Conservation (phyloP, 2,888 invertebrate genomes). For the Lobophora halterata region DNA sequence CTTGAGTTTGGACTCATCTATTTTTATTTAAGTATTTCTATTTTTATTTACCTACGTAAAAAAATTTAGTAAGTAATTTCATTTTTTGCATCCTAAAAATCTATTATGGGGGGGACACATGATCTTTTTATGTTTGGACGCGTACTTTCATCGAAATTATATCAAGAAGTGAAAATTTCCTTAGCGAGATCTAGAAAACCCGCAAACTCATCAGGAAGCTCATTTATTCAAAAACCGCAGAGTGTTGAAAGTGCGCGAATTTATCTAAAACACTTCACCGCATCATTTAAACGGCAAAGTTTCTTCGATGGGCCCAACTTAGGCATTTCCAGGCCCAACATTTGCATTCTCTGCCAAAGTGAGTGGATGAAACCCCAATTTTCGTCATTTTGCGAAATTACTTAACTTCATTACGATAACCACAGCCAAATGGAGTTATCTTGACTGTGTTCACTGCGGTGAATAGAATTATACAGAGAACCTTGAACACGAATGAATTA, state of each 20-base stretch:
- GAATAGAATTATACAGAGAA: slow-evolving; percentile 22
- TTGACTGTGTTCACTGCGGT: slow-evolving; percentile 18
- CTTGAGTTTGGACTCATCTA: too few species aligned
- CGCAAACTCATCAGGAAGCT: slow-evolving; percentile 17
- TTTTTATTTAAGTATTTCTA: too few species aligned
- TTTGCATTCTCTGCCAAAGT: slow-evolving; percentile 30
- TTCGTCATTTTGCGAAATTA: slow-evolving; percentile 26
- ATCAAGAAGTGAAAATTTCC: too few species aligned
- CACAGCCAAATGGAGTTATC: slow-evolving; percentile 19
- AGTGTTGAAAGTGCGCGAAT: slow-evolving; percentile 25
- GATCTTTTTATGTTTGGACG: too few species aligned
- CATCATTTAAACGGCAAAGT: slow-evolving; percentile 31
- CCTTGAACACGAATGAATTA: slow-evolving; percentile 27
- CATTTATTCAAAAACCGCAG: slow-evolving; percentile 26
- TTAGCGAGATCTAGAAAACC: slow-evolving; percentile 19
- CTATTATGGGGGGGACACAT: too few species aligned
- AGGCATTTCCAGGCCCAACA: slow-evolving; percentile 24
- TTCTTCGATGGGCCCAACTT: slow-evolving; percentile 27
- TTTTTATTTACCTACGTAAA: too few species aligned
- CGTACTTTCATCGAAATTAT: too few species aligned
- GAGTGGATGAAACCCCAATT: slow-evolving; percentile 30
- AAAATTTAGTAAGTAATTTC: too few species aligned
- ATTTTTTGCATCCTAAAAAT: too few species aligned
- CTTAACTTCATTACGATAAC: slow-evolving; percentile 27
- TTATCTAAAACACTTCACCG: slow-evolving; percentile 29